A percentile compares a stretch with the other conserved stretches of the same genome.
These are phyloP conservation scores for Nematolebias whitei DNA, from an alignment of 2,113 vertebrate genomes.

Conservation along the genomic window DNA sequence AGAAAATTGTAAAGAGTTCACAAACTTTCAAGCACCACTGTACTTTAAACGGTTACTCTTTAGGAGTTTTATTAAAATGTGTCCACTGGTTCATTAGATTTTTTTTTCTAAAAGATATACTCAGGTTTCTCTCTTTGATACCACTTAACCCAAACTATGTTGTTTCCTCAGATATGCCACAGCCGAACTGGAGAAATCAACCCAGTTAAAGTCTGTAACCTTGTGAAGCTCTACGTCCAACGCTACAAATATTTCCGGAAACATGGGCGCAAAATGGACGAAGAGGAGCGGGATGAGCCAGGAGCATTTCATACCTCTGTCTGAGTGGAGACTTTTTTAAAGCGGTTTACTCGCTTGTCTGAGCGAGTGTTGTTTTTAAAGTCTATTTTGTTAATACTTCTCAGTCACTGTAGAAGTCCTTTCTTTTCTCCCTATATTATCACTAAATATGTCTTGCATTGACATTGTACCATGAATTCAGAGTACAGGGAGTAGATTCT, in stretches of 20 bases:
- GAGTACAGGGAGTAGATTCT: slow-evolving; percentile 13
- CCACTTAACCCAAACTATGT: not conserved
- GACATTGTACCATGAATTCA: slow-evolving; percentile 40
- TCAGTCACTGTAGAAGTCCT: slow-evolving; percentile 14
- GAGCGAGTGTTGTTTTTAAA: slow-evolving; percentile 28
- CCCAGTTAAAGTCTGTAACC: slow-evolving; percentile 91
- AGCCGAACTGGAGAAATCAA: slow-evolving; percentile 95
- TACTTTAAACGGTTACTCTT: too few species aligned
- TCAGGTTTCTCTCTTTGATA: not conserved
- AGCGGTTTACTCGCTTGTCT: not conserved
- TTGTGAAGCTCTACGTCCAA: slow-evolving; percentile 92
- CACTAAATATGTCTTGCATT: slow-evolving; percentile 66
- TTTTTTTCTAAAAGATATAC: too few species aligned
- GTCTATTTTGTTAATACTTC: slow-evolving; percentile 20
- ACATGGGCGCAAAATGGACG: slow-evolving; percentile 89
- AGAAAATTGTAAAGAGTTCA: too few species aligned
- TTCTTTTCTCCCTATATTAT: slow-evolving; percentile 33
- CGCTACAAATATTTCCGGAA: slow-evolving; percentile 94
- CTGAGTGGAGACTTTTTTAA: slow-evolving; percentile 42
- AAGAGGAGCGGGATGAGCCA: slow-evolving; percentile 79
- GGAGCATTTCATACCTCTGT: slow-evolving; percentile 67
- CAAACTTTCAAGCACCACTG: too few species aligned
- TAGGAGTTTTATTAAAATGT: too few species aligned
- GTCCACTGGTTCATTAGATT: too few species aligned
- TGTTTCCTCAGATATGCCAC: slow-evolving; percentile 87